Evolutionary conservation across 2,888 invertebrate genomes (phyloP).

Genomic region (Drosophila niveifrons): DNA sequence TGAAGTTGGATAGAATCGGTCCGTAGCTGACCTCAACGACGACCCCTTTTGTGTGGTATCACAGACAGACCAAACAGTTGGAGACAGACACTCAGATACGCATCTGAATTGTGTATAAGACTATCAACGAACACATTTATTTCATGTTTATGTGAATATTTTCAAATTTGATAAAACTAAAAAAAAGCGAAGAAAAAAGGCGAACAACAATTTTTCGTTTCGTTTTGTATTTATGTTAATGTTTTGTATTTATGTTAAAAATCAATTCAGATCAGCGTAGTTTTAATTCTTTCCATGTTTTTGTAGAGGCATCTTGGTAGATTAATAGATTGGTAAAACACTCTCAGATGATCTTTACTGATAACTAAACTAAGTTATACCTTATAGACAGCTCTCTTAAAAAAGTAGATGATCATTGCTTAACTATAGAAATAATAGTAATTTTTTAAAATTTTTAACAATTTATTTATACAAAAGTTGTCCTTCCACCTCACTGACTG

Average conservation of each 20-base stretch:
- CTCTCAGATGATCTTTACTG: conserved; percentile 29
- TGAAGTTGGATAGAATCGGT: conserved; percentile 30
- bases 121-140: conserved; percentile 81
- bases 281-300: conserved; percentile 1
- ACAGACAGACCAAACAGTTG: conserved; percentile 30
- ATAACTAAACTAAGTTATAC: neutral
- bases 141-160: conserved; percentile 83
- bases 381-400: conserved; percentile 1
- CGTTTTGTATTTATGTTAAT: conserved; percentile 73
- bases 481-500: too few species aligned
- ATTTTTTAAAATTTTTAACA: too few species aligned
- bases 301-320: neutral
- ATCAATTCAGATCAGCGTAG: conserved; percentile 9
- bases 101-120: conserved; percentile 79
- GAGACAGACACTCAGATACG: conserved; percentile 62
- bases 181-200: conserved; percentile 35
- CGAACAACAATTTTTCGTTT: conserved; percentile 35
- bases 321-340: neutral
- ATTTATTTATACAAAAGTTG: too few species aligned
- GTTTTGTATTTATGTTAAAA: too few species aligned
- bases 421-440: neutral
- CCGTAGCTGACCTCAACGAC: conserved; percentile 62
- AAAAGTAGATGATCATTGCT: neutral
- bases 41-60: conserved; percentile 73
- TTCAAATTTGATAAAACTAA: conserved; percentile 76